Evolutionary conservation across 2,888 invertebrate species (phyloP), one percentile per base, ranked within the genome.

Genomic region (Cheilosia impressa): DNA sequence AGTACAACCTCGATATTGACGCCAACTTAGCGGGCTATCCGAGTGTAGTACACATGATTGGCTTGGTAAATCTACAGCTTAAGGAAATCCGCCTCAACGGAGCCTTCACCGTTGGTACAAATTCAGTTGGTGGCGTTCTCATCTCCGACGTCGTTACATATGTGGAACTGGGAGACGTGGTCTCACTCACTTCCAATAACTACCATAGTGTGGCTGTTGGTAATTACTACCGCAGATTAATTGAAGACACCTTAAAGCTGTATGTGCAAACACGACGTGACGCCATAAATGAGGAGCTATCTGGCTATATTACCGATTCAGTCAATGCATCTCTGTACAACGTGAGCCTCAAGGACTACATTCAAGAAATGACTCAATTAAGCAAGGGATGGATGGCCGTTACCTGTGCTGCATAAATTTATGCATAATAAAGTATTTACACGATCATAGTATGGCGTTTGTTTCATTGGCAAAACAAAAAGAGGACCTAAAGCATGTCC

Each of bases 121-220:
- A 68, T 38, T 19, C 43, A 6, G 17, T 22, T 43, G 77, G 77
- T 3, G 89, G 89, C 17, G 60, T 90, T 7, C 77, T 82, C n/a
- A 43, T 90, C 2, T 72, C 82, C 2, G 87, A 89, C 22, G 76
- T 88, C 22, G 66, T 88, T 52, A 55, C 88, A 27, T 75, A 88
- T 10, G 87, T 89, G 57, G 88, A 88, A 24, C 17, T 90, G 58
- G 89, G 79, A 1, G 88, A 88, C 62, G 65, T 88, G 0, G 43
- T 68, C 7, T 69, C 88, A n/a, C 87, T 88, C 41, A 88, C 88
- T 77, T 89, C 89, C 89, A 88, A 91, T 60, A 55, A 75, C 0
- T 17, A 88, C 19, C 89, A 82, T 90, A 80, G 87, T 58, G 88
- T 89, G 31, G 65, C 88, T 1, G 34, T 72, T 19, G 90, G 90